Percentiles rank a stretch among this genome's conserved stretches.
phyloP scores from a whole-genome alignment of 2,113 vertebrate genomes.

The Dromiciops gliroides region DNA sequence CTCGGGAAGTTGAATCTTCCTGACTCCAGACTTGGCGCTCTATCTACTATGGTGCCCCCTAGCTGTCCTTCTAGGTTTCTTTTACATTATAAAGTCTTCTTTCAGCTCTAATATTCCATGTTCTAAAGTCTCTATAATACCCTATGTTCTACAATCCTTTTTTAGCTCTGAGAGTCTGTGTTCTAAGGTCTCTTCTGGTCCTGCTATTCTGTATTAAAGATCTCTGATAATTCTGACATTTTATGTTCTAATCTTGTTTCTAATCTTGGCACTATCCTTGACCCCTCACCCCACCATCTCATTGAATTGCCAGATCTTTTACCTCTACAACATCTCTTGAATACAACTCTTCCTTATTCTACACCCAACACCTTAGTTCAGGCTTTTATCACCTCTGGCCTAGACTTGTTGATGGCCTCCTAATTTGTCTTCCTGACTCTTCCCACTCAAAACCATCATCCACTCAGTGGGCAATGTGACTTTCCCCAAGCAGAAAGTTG shows the following conservation, averaged over 20 bases:
- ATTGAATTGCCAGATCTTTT: neutral
- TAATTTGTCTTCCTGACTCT: neutral
- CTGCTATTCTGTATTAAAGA: neutral
- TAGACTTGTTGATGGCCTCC: neutral
- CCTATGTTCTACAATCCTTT: neutral
- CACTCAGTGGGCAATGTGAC: neutral
- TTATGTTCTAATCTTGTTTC: neutral
- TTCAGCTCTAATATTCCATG: neutral
- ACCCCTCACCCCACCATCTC: too few relatives aligned
- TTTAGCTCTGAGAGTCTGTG: neutral
- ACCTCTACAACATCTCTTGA: neutral
- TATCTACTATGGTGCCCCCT: too few relatives aligned
- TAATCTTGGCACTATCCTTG: neutral
- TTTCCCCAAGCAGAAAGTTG: neutral
- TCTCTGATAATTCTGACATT: neutral
- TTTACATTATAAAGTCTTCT: neutral
- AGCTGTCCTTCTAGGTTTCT: neutral
- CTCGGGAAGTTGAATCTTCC: too few relatives aligned
- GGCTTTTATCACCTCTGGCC: neutral
- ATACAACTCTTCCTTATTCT: neutral
- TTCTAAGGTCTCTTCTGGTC: neutral
- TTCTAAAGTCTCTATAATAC: neutral
- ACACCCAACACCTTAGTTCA: neutral
- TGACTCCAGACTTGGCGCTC: neutral
- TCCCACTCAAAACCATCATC: neutral